Base-by-base conservation (phyloP, 2,888 invertebrate genomes). In the Lottia scabra region DNA sequence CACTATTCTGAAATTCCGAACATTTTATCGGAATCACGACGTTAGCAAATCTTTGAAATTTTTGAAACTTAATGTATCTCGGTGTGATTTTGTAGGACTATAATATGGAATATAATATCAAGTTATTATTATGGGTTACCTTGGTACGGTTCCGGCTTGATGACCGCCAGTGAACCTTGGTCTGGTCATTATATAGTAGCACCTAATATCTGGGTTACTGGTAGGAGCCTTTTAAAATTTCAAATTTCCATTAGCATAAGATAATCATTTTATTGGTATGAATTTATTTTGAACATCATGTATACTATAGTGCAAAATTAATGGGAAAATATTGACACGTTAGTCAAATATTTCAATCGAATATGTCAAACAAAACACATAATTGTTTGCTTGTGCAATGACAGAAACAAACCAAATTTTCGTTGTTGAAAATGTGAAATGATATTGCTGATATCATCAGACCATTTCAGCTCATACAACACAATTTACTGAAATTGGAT, bases 121-220 rank as follows among this genome's bases (percentile, higher is more conserved):
- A 84, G 86, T 72, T 90, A 89, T 77, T 89, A 89, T 74, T 65
- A 78, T 16, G 80, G 78, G 30, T 78, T 90, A 63, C 88, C 88
- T 1, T 90, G 75, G 74, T 76, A 81, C n/a, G 74, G 87, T 27
- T 80, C 84, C 79, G 88, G 87, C 12, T 80, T 90, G 67, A 90
- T 90, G 90, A 89, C 89, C 0, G 89, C 90, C 27, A 77, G 82
- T 23, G 83, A 87, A 71, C 89, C 89, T 6, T 87, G 90, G 90
- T 84, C 85, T 81, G 89, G 89, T 5, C 77, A 85, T 70, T 90
- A 90, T 75, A 80, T 77, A 3, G 85, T 90, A 15, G 81, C 85
- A n/a, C 77, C 81, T 67, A 89, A 89, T 4, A 87, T 90, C 66
- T 90, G 89, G 89, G 77, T 89, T 63, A 83, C 89, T 76, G 87